phyloP scores from a whole-genome alignment of 2,797 vertebrate genomes.

The Spatula clypeata region DNA sequence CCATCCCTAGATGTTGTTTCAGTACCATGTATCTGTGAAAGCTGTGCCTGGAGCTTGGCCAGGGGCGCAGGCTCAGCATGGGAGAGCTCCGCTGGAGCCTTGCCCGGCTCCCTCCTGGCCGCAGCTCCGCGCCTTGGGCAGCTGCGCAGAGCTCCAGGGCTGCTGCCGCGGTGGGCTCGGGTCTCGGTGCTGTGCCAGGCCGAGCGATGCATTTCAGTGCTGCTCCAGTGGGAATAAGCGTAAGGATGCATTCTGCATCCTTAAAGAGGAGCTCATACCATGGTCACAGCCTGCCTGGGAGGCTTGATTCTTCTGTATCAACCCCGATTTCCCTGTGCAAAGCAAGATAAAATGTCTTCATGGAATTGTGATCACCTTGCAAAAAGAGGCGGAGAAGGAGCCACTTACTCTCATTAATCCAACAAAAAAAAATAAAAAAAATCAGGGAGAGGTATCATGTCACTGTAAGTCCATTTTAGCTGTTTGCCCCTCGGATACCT shows the following conservation, averaged over 20 bases:
- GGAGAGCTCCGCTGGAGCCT: not conserved
- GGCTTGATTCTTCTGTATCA: not conserved
- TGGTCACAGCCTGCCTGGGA: not conserved
- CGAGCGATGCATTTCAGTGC: not conserved
- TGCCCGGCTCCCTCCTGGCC: not conserved
- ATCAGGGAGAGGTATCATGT: not conserved
- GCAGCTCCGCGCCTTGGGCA: not conserved
- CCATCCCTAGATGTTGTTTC: not conserved
- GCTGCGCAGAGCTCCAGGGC: not conserved
- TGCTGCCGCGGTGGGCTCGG: not conserved
- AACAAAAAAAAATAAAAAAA: not conserved
- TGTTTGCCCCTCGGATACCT: conserved; percentile 37
- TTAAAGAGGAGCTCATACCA: not conserved
- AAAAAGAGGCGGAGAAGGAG: not conserved
- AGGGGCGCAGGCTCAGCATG: accelerated
- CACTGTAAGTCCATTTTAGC: conserved; percentile 17
- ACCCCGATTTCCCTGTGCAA: not conserved
- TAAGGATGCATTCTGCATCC: not conserved
- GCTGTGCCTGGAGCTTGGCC: not conserved
- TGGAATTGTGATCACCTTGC: not conserved
- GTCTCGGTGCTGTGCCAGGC: not conserved
- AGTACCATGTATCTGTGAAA: not conserved
- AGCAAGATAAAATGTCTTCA: not conserved
- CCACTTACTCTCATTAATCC: not conserved
- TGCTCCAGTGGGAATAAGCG: not conserved